Evolutionary conservation across 2,888 invertebrate species (phyloP).

Genomic region (Rhorus exstirpatorius): DNA sequence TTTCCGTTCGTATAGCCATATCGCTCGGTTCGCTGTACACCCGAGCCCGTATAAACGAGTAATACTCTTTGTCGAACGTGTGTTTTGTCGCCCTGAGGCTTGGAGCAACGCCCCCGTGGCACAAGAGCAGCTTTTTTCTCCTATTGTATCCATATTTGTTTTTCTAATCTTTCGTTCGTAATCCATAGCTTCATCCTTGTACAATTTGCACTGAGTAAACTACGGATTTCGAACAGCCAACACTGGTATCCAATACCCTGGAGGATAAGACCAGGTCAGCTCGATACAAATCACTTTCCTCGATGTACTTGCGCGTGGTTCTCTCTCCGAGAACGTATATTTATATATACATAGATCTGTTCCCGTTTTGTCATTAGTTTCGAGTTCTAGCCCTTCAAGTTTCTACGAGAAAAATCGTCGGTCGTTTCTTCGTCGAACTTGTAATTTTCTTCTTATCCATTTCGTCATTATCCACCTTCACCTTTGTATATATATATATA

Average conservation of each 20-base stretch:
- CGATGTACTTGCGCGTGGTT: not conserved
- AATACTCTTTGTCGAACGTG: slow-evolving; percentile 53
- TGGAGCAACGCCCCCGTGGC: slow-evolving; percentile 4
- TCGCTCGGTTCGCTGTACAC: slow-evolving; percentile 20
- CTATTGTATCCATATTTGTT: slow-evolving; percentile 1
- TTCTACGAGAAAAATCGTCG: slow-evolving; percentile 31
- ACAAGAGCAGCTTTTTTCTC: slow-evolving; percentile 32
- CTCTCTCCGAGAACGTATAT: not conserved
- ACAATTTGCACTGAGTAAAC: not conserved
- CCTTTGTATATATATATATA: not conserved
- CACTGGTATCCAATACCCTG: not conserved
- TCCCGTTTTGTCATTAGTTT: slow-evolving; percentile 40
- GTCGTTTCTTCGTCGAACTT: slow-evolving; percentile 40
- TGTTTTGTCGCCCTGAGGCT: slow-evolving; percentile 6
- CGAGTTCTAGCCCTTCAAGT: not conserved
- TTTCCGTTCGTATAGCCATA: slow-evolving; percentile 30
- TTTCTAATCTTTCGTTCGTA: not conserved
- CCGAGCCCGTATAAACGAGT: slow-evolving; percentile 35
- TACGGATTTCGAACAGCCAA: not conserved
- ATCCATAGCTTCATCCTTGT: slow-evolving; percentile 1
- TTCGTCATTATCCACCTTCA: slow-evolving; percentile 55
- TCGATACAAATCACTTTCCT: not conserved
- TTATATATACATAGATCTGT: not conserved
- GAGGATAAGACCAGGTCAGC: not conserved
- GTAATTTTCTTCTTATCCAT: slow-evolving; percentile 63